Percentiles rank a stretch among this genome's conserved stretches.
phyloP scores from a whole-genome alignment of 1,140 invertebrate species.

The Metaphire vulgaris region DNA sequence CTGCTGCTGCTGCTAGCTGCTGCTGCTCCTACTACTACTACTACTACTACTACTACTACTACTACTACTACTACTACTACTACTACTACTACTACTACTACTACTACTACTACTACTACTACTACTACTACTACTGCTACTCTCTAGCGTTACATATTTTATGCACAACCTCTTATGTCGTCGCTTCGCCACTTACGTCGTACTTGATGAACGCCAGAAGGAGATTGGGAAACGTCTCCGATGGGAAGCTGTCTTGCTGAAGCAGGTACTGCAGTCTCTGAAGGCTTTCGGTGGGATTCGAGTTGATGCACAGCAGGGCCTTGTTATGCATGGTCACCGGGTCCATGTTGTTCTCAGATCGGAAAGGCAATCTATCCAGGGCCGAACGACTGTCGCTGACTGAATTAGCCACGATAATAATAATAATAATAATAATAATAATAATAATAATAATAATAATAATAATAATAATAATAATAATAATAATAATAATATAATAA shows the following conservation, averaged over 20 bases:
- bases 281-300: neutral
- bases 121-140: too few species aligned
- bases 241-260: neutral
- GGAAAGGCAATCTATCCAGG: neutral
- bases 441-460: too few species aligned
- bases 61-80: conserved; percentile 8
- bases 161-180: too few species aligned
- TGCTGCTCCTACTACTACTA: conserved; percentile 6
- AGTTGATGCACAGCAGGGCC: neutral
- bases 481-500: neutral
- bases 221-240: neutral
- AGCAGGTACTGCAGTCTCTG: neutral
- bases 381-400: neutral
- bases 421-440: too few species aligned
- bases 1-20: neutral
- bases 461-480: neutral
- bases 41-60: conserved; percentile 8
- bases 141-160: too few species aligned
- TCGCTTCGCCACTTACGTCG: neutral
- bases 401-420: neutral
- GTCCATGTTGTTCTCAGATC: neutral
- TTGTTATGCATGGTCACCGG: neutral
- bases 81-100: conserved; percentile 7
- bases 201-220: neutral
- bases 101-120: too few species aligned